These are phyloP conservation scores for Etheostoma spectabile DNA, from an alignment of 2,113 vertebrate species.

Conservation along the genomic window DNA sequence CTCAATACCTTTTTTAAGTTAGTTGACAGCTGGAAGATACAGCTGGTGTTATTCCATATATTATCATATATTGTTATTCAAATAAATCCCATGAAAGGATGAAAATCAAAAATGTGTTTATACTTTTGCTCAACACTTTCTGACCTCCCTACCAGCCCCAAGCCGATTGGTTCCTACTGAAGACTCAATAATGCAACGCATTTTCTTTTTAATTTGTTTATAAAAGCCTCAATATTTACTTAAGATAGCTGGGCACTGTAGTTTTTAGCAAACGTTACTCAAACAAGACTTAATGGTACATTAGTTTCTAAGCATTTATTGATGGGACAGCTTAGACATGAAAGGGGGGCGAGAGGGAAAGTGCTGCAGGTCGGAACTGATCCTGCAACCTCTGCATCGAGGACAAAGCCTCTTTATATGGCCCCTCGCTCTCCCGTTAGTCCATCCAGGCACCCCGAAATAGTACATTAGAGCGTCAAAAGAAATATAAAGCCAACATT, in stretches of 20 bases:
- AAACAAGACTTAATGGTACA: not conserved
- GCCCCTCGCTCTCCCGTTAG: too few species aligned
- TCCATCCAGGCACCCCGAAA: too few species aligned
- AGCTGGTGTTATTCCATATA: not conserved
- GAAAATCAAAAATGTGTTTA: not conserved
- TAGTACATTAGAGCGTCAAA: not conserved
- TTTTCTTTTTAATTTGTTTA: too few species aligned
- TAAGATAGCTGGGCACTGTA: not conserved
- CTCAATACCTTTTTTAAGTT: not conserved
- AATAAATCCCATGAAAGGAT: too few species aligned
- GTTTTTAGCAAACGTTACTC: not conserved
- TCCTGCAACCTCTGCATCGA: too few species aligned
- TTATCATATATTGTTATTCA: not conserved
- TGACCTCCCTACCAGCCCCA: too few species aligned
- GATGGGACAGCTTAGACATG: too few species aligned
- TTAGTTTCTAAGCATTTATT: not conserved
- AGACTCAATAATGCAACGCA: too few species aligned
- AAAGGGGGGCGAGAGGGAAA: too few species aligned
- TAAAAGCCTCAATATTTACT: not conserved
- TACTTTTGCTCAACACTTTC: not conserved
- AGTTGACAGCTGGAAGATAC: not conserved
- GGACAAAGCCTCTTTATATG: too few species aligned
- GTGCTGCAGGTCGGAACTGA: too few species aligned
- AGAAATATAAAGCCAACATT: slow-evolving; percentile 8
- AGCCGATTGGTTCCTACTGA: too few species aligned